Percentiles rank a stretch among this genome's conserved stretches.
Evolutionary conservation across 2,888 invertebrate species (phyloP).

Genomic region (Euclidia mi): DNA sequence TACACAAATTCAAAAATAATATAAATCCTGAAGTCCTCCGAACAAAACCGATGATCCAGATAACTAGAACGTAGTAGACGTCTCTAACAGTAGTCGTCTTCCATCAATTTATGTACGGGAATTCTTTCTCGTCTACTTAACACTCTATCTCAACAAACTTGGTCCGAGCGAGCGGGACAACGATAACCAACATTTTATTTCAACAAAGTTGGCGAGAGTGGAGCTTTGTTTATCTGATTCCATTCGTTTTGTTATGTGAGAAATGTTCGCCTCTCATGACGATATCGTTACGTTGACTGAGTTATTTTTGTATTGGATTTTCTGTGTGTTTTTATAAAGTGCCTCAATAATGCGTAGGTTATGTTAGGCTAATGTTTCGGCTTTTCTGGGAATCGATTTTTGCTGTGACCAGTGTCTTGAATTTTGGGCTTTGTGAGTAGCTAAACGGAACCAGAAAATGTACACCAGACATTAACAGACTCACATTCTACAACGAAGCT

Average conservation of each 20-base stretch:
- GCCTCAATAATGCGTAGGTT: too few relatives aligned
- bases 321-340: neutral
- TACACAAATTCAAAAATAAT: too few relatives aligned
- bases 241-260: constrained; percentile 18
- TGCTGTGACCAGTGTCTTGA: too few relatives aligned
- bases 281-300: constrained; percentile 8
- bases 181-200: constrained; percentile 9
- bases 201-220: constrained; percentile 11
- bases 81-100: constrained; percentile 27
- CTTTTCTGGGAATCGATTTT: too few relatives aligned
- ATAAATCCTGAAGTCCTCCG: constrained; percentile 13
- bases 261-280: constrained; percentile 14
- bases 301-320: constrained; percentile 11
- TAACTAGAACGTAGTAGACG: constrained; percentile 33
- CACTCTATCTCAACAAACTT: constrained; percentile 20
- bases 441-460: too few relatives aligned
- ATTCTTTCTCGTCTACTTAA: constrained; percentile 30
- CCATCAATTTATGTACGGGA: constrained; percentile 41
- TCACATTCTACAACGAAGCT: too few relatives aligned
- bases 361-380: too few relatives aligned
- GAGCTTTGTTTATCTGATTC: constrained; percentile 21
- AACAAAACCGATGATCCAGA: constrained; percentile 29
- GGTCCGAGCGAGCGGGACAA: constrained; percentile 2
- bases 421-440: too few relatives aligned
- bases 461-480: too few relatives aligned